Base-by-base conservation (phyloP, 2,797 vertebrate species). In the Staurois parvus region DNA sequence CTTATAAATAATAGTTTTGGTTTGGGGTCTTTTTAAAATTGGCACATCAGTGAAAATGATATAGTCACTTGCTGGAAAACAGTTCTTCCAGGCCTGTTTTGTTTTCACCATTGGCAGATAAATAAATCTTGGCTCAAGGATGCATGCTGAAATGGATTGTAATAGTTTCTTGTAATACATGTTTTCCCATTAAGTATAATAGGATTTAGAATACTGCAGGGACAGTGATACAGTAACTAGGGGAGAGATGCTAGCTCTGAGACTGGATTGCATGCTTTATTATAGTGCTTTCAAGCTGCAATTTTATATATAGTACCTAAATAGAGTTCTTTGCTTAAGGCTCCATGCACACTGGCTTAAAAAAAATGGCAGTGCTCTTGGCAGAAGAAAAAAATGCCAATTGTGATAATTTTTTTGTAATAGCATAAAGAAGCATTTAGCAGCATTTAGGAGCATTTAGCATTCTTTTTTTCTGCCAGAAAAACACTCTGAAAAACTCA, bases 201-300 rank as follows among this genome's bases (percentile, higher is more conserved):
- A 76, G n/a, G 28, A 76, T 76, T 37, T 76, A n/a, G 26, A 76
- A 76, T 37, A 83, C 73, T 32, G 17, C 59, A 29, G 64, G 62
- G 73, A 76, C 28, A 83, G 21, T 48, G 24, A 13, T 30, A 32
- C 30, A 67, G 32, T 30, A 42, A 64, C 8, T 19, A 79, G 26
- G 72, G 72, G 56, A 45, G 70, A 64, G 26, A 29, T 11, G 34
- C 10, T 37, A 13, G 56, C n/a, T 24, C 30, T 40, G 30, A 24
- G 24, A 24, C 13, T 67, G 19, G 9, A 62, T 67, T 78, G 8
- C 24, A 2, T 26, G 40, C 19, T 28, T 29, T 52, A 45, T 8
- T 26, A 42, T 17, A 30, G 30, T 52, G 42, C 19, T 29, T 52
- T 52, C 17, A 19, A 3, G 1, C 17, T 52, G 48, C 3, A 1